Percentiles rank a stretch among this genome's conserved stretches.
Conservation (phyloP, 2,113 vertebrate species). For the Phylloscopus trochiloides region DNA sequence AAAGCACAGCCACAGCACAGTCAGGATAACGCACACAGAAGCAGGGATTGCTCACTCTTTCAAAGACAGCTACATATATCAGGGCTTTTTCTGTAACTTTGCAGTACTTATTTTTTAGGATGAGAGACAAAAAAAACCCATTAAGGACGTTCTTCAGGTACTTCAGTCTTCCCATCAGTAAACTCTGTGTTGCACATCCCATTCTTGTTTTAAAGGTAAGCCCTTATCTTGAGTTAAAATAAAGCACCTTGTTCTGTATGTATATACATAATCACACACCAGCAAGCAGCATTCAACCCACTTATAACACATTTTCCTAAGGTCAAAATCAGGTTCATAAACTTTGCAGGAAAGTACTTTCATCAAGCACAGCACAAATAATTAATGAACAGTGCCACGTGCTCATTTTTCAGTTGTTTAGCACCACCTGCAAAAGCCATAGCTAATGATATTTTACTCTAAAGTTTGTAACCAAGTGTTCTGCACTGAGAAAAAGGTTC, state of each 20-base stretch:
- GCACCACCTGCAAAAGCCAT: background rate
- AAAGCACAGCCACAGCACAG: conserved; percentile 52
- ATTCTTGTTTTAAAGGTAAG: background rate
- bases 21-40: background rate
- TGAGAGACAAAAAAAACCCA: background rate
- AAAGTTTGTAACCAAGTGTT: background rate
- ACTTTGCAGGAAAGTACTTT: background rate
- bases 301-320: background rate
- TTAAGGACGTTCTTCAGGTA: background rate
- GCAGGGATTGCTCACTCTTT: background rate
- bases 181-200: background rate
- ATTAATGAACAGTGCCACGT: background rate
- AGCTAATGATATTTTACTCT: background rate
- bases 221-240: background rate
- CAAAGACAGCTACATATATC: background rate
- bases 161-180: background rate
- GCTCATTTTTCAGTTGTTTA: background rate
- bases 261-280: background rate
- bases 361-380: background rate
- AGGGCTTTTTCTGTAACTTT: fast-evolving
- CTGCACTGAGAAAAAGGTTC: background rate
- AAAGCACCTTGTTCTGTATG: background rate
- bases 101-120: background rate
- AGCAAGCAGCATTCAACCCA: background rate
- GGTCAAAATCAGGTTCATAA: background rate